Percentiles rank a stretch among this genome's conserved stretches.
Conservation (phyloP, 2,113 vertebrate species). For the Salvelinus namaycush region DNA sequence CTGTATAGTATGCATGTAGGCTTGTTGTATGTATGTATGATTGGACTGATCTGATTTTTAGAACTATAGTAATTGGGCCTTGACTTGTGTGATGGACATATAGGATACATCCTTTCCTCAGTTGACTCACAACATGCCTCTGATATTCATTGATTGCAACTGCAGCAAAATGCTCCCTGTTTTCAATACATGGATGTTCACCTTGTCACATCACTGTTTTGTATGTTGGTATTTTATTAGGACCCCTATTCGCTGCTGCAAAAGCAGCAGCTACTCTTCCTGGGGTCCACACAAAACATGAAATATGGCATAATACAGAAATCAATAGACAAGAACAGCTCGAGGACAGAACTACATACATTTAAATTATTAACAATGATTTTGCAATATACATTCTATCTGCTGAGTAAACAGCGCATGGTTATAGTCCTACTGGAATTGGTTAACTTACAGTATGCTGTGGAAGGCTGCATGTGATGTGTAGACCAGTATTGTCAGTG, state of each 20-base stretch:
- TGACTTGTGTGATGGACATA: neutral
- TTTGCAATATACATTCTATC: neutral
- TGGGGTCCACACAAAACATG: no score
- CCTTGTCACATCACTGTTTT: no score
- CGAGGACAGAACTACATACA: no score
- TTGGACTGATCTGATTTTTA: neutral
- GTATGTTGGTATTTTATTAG: no score
- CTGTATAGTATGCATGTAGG: no score
- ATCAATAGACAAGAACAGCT: no score
- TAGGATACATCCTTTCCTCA: neutral
- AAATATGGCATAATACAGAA: no score
- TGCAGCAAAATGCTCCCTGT: neutral
- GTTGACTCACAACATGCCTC: neutral
- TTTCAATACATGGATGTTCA: neutral
- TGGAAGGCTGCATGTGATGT: neutral
- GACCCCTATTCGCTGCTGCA: no score
- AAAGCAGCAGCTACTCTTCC: no score
- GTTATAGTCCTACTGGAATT: neutral
- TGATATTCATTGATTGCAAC: neutral
- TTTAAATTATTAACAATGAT: neutral
- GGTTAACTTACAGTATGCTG: neutral
- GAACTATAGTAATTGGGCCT: neutral
- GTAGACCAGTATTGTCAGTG: no score
- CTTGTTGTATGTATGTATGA: neutral
- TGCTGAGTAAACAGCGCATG: neutral